These are phyloP conservation scores for Protula sp. DNA, from an alignment of 2,888 invertebrate species.

Conservation along the genomic window DNA sequence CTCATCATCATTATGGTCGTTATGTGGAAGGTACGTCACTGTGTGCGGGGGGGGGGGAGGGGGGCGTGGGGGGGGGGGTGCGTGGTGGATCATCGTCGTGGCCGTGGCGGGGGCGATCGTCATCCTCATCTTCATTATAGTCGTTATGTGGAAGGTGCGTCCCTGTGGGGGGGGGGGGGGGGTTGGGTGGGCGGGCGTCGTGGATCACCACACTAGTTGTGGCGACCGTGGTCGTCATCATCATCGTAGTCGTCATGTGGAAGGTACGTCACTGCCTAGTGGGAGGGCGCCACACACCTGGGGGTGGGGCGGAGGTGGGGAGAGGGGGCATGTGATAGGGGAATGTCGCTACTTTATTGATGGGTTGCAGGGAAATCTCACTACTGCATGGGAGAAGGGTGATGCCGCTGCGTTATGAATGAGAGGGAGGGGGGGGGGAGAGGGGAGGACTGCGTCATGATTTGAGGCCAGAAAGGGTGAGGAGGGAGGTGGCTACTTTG, in stretches of 20 bases:
- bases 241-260: slow-evolving; percentile 76
- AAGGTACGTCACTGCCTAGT: slow-evolving; percentile 64
- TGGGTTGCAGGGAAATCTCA: no score
- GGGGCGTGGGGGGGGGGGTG: slow-evolving; percentile 68
- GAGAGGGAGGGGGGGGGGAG: no score
- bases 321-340: no score
- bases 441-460: slow-evolving; percentile 79
- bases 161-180: no score
- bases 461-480: slow-evolving; percentile 79
- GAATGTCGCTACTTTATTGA: not conserved
- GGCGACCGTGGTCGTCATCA: slow-evolving; percentile 74
- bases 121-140: slow-evolving; percentile 72
- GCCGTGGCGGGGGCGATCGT: slow-evolving; percentile 79
- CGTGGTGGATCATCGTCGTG: slow-evolving; percentile 77
- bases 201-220: slow-evolving; percentile 81
- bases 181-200: no score
- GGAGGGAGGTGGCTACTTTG: slow-evolving; percentile 72
- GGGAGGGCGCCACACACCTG: no score
- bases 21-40: slow-evolving; percentile 81
- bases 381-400: no score
- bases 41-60: no score
- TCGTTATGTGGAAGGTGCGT: slow-evolving; percentile 80
- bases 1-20: slow-evolving; percentile 73
- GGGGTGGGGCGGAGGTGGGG: no score
- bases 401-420: no score